These are phyloP conservation scores for Andrena marginata DNA, from an alignment of 2,888 invertebrate genomes.

Conservation along the genomic window DNA sequence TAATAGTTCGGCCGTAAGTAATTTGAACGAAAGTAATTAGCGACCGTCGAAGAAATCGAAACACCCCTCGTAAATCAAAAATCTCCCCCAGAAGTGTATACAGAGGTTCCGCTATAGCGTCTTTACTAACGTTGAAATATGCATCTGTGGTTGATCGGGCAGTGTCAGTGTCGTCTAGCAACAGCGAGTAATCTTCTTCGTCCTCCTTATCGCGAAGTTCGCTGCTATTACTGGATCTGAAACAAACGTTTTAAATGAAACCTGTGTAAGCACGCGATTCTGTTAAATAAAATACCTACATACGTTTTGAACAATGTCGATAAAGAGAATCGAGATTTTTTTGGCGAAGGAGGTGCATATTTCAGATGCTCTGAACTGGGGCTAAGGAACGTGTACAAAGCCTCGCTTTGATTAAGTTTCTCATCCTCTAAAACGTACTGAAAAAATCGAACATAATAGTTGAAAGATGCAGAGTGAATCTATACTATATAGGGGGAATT, in stretches of 20 bases:
- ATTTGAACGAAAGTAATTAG: slow-evolving; percentile 96
- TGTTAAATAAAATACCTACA: slow-evolving; percentile 15
- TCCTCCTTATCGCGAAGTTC: slow-evolving; percentile 91
- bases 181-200: slow-evolving; percentile 93
- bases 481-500: background rate
- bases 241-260: slow-evolving; percentile 11
- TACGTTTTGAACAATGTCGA: slow-evolving; percentile 93
- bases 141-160: slow-evolving; percentile 82
- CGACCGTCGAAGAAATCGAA: slow-evolving; percentile 94
- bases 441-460: slow-evolving; percentile 54
- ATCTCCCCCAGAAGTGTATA: slow-evolving; percentile 95
- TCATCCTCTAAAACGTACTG: slow-evolving; percentile 96
- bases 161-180: slow-evolving; percentile 88
- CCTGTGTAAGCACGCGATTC: background rate
- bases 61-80: slow-evolving; percentile 95
- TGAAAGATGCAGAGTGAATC: background rate
- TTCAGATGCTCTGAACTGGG: slow-evolving; percentile 96
- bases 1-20: slow-evolving; percentile 96
- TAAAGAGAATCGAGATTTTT: slow-evolving; percentile 94
- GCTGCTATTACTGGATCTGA: slow-evolving; percentile 87
- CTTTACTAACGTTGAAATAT: slow-evolving; percentile 87
- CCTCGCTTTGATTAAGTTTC: slow-evolving; percentile 94
- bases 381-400: slow-evolving; percentile 95
- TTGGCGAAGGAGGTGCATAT: slow-evolving; percentile 91
- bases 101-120: slow-evolving; percentile 96